Evolutionary conservation across 2,888 invertebrate species (phyloP).

Genomic region (Exephanes ischioxanthus): DNA sequence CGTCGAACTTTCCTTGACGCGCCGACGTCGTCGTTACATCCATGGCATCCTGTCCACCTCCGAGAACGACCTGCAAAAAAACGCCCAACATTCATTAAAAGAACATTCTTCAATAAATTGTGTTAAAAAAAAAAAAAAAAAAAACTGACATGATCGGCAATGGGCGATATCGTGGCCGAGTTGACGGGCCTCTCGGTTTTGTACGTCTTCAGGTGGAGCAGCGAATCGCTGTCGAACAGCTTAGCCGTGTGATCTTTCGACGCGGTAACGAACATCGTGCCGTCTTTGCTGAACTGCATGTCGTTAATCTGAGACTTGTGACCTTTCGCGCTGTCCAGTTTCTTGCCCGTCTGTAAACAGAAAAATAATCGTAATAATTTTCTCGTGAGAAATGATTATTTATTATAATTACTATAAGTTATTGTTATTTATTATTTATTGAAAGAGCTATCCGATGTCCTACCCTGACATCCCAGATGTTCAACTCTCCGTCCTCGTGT

Average conservation of each 20-base stretch:
- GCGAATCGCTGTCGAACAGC: constrained; percentile 95
- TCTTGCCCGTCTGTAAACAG: constrained; percentile 91
- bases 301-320: constrained; percentile 97
- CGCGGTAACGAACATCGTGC: constrained; percentile 98
- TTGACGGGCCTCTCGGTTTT: constrained; percentile 99
- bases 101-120: no score
- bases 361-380: not conserved
- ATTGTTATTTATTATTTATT: not conserved
- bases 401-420: not conserved
- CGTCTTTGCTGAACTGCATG: constrained; percentile 97
- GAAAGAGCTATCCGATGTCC: constrained; percentile 70
- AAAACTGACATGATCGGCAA: constrained; percentile 93
- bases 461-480: constrained; percentile 96
- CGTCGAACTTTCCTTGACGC: constrained; percentile 98
- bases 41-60: constrained; percentile 99
- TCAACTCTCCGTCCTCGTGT: constrained; percentile 97
- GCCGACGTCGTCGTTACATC: constrained; percentile 98
- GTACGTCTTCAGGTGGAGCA: constrained; percentile 96
- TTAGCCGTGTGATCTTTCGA: constrained; percentile 98
- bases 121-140: not conserved
- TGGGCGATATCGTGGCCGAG: constrained; percentile 98
- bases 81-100: not conserved
- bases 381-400: constrained; percentile 10
- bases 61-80: constrained; percentile 91
- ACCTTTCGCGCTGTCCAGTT: constrained; percentile 91